Evolutionary conservation across 2,113 vertebrate species (phyloP).

Genomic region (Trematocara marginatum): DNA sequence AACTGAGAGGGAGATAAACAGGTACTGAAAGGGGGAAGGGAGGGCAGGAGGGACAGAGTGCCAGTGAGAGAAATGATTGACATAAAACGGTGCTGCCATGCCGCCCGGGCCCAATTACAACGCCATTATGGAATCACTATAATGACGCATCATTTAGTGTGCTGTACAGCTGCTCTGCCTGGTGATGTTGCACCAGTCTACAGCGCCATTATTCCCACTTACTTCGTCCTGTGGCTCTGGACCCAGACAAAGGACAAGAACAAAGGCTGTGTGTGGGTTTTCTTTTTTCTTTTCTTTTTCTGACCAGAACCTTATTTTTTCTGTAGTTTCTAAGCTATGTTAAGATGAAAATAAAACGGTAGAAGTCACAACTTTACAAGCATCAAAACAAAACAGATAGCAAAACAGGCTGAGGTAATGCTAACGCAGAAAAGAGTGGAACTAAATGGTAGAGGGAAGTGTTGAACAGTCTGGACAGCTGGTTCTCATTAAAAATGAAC

Average conservation of each 20-base stretch:
- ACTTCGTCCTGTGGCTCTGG: background rate
- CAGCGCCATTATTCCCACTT: slow-evolving; percentile 23
- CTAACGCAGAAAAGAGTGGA: background rate
- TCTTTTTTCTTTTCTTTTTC: background rate
- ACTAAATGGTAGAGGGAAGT: background rate
- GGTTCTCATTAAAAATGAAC: slow-evolving; percentile 11
- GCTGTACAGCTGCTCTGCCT: background rate
- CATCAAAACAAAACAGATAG: background rate
- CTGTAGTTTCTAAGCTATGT: background rate
- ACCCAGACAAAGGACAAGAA: slow-evolving; percentile 33
- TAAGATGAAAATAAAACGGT: background rate
- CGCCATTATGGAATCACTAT: slow-evolving; percentile 54
- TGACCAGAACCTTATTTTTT: background rate
- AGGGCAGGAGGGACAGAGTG: background rate
- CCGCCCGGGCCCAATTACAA: slow-evolving; percentile 50
- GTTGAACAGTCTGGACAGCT: background rate
- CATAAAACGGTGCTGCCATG: slow-evolving; percentile 16
- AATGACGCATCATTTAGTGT: slow-evolving; percentile 50
- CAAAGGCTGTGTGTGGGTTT: slow-evolving; percentile 37
- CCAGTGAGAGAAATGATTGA: slow-evolving; percentile 47
- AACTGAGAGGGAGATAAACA: background rate
- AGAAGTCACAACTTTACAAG: background rate
- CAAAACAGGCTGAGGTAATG: background rate
- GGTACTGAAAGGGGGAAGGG: background rate
- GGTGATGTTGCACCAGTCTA: slow-evolving; percentile 14